Evolutionary conservation across 1,140 invertebrate species (phyloP).

Genomic region (Drosophila ogumai): DNA sequence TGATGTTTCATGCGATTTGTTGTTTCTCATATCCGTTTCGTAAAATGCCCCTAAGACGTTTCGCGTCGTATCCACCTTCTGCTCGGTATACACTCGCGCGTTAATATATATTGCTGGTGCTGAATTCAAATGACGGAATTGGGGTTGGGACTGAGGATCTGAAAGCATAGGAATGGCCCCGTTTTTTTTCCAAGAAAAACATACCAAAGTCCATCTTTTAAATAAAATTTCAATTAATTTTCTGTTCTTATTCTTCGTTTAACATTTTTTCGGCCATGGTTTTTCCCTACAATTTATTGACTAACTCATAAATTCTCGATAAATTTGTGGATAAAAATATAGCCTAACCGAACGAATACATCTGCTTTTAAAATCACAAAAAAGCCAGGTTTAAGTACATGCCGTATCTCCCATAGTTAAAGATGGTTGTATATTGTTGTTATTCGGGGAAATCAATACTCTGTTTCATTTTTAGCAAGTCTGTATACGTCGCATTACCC

Average conservation of each 20-base stretch:
- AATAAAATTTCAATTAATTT: conserved; percentile 73
- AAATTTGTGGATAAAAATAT: too few relatives aligned
- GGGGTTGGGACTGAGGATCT: not conserved
- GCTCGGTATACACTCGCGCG: conserved; percentile 42
- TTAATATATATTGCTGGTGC: conserved; percentile 57
- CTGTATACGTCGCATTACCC: conserved; percentile 24
- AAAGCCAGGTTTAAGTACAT: conserved; percentile 11
- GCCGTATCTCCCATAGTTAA: conserved; percentile 3
- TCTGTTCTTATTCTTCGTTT: not conserved
- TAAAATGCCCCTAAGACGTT: conserved; percentile 73
- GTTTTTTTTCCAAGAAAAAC: conserved; percentile 58
- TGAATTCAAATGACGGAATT: conserved; percentile 18
- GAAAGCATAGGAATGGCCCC: conserved; percentile 8
- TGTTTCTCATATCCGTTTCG: conserved; percentile 82
- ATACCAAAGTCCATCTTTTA: conserved; percentile 56
- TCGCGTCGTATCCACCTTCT: conserved; percentile 20
- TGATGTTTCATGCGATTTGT: conserved; percentile 65
- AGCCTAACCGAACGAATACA: not conserved
- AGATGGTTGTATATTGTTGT: conserved; percentile 6
- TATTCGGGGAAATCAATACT: conserved; percentile 69
- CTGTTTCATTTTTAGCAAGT: conserved; percentile 65
- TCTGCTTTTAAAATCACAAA: conserved; percentile 37
- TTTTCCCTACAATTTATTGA: not conserved
- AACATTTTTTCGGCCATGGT: not conserved
- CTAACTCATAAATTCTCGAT: not conserved